Conservation (phyloP, 2,113 vertebrate species). For the Apistogramma diplotaenia region DNA sequence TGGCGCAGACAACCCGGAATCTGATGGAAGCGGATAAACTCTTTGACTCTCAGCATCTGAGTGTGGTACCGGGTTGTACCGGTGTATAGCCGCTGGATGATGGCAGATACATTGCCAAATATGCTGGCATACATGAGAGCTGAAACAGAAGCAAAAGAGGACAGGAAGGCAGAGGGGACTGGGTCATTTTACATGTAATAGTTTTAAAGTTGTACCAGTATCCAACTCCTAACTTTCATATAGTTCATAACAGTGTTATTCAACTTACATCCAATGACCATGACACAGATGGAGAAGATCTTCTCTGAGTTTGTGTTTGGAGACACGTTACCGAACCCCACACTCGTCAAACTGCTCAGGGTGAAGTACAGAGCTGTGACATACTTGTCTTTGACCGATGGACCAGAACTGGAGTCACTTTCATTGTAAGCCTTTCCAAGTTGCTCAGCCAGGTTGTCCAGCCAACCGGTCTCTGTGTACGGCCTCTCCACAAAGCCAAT, state of each 20-base stretch:
- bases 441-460: constrained; percentile 92
- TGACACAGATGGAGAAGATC: constrained; percentile 99
- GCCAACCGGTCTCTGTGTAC: constrained; percentile 95
- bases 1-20: constrained; percentile 90
- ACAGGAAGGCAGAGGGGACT: not conserved
- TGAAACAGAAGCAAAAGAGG: constrained; percentile 46
- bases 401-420: constrained; percentile 86
- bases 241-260: not conserved
- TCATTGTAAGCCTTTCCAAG: constrained; percentile 91
- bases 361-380: constrained; percentile 98
- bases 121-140: constrained; percentile 99
- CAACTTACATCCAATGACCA: constrained; percentile 98
- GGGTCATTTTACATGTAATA: not conserved
- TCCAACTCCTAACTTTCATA: not conserved
- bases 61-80: constrained; percentile 95
- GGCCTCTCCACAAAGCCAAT: constrained; percentile 91
- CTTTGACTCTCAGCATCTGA: constrained; percentile 93
- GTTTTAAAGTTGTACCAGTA: not conserved
- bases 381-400: constrained; percentile 95
- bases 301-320: constrained; percentile 99
- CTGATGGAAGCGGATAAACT: constrained; percentile 98
- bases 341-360: constrained; percentile 97
- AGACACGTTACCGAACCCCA: constrained; percentile 94
- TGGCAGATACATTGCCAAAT: constrained; percentile 96
- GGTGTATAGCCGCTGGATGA: constrained; percentile 94